Evolutionary conservation across 2,888 invertebrate genomes (phyloP), one percentile per base, ranked within the genome.

Genomic region (Leuctra nigra): DNA sequence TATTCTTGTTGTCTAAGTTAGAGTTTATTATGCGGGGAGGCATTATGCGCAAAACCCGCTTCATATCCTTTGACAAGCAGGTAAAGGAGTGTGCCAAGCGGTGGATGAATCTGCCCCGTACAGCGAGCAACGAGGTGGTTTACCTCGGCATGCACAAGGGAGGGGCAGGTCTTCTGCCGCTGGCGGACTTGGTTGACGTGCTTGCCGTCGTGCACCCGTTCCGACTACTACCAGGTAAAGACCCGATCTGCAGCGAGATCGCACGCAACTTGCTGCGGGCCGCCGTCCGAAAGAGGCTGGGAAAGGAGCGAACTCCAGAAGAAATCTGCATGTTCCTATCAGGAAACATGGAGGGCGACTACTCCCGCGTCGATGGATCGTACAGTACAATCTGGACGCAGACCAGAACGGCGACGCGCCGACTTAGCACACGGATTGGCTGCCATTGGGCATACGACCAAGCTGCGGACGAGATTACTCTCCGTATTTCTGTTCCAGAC

Each of bases 101-200:
- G 1, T 69, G 68, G 68, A 50, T 69, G 41, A 53, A 65, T 54
- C 63, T 69, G 4, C 67, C 68, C 1, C 65, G 65, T 52, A 33
- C 68, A 1, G 66, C 66, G 6, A 66, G 64, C 39, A 57, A 64
- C 14, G 67, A 68, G 46, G 9, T 66, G 0, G 60, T 68, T 2
- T 65, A 58, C 58, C n/a, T n/a, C n/a, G n/a, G n/a, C n/a, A n/a
- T n/a, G n/a, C n/a, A n/a, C n/a, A n/a, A n/a, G n/a, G n/a, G 68
- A 0, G 68, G 68, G 0, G 64, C 64, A 11, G 68, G 67, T 0
- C 39, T 68, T 0, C 58, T 67, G 1, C 68, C 68, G n/a, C 62
- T 68, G 1, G 63, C 63, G 0, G 66, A 68, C 56, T 56, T 65
- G 20, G 62, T 60, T 1, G 69, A 69, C 18, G 56, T 64, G 4